Conservation (phyloP, 2,797 vertebrate species). For the Pampus argenteus region DNA sequence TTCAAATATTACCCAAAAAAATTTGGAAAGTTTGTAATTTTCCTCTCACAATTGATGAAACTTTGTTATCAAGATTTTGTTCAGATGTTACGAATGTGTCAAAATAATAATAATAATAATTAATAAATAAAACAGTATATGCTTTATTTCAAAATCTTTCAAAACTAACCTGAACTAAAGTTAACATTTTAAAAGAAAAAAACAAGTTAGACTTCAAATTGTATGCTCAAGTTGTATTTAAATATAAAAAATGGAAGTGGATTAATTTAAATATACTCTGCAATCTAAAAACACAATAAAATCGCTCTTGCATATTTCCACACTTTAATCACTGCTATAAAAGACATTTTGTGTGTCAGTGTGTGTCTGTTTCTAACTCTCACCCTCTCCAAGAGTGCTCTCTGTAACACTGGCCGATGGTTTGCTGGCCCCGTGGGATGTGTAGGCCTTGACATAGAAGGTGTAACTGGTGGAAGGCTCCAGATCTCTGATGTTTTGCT, state of each 20-base stretch:
- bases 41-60: too few relatives aligned
- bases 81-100: too few relatives aligned
- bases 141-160: not conserved
- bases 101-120: too few relatives aligned
- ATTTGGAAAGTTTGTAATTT: too few relatives aligned
- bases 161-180: not conserved
- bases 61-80: too few relatives aligned
- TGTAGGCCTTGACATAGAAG: conserved; percentile 99
- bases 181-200: too few relatives aligned
- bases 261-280: not conserved
- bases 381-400: conserved; percentile 96
- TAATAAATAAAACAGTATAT: too few relatives aligned
- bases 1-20: too few relatives aligned
- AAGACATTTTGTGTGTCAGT: conserved; percentile 1
- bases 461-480: conserved; percentile 96
- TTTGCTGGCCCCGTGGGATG: conserved; percentile 95
- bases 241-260: not conserved
- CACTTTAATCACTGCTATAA: conserved; percentile 2
- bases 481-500: conserved; percentile 94
- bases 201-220: not conserved
- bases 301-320: not conserved
- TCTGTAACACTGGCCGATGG: conserved; percentile 88
- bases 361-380: conserved; percentile 65
- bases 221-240: not conserved
- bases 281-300: not conserved